These are phyloP conservation scores for Poeciliopsis occidentalis DNA, from an alignment of 2,113 vertebrate genomes.

Conservation along the genomic window DNA sequence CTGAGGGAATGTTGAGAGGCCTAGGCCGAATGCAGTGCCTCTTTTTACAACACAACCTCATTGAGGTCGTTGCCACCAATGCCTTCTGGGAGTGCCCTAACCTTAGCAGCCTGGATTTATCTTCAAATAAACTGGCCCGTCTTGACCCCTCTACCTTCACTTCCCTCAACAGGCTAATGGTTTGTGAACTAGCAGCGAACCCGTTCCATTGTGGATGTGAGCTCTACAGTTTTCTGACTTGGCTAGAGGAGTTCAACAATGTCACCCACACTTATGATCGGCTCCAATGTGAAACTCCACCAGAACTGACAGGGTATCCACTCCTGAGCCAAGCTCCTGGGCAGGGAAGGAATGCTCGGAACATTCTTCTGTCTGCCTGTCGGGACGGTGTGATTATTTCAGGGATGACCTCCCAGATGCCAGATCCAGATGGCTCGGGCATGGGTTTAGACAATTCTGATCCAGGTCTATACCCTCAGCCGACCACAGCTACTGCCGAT, in stretches of 20 bases:
- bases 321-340: constrained; percentile 89
- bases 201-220: constrained; percentile 97
- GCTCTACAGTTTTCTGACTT: constrained; percentile 91
- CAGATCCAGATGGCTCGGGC: constrained; percentile 82
- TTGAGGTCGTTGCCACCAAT: constrained; percentile 91
- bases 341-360: constrained; percentile 90
- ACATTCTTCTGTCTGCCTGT: constrained; percentile 89
- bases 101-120: constrained; percentile 95
- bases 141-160: constrained; percentile 91
- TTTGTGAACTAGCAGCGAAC: constrained; percentile 94
- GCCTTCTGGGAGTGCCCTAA: constrained; percentile 95
- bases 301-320: constrained; percentile 89
- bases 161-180: constrained; percentile 87
- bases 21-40: constrained; percentile 95
- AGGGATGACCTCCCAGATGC: constrained; percentile 86
- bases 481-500: constrained; percentile 86
- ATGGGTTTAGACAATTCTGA: constrained; percentile 71
- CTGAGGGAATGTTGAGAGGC: constrained; percentile 94
- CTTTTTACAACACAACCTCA: constrained; percentile 96
- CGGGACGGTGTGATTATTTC: constrained; percentile 86
- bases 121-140: constrained; percentile 92
- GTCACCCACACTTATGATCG: constrained; percentile 96
- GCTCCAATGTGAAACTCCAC: constrained; percentile 93
- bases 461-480: constrained; percentile 85
- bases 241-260: constrained; percentile 95